Evolutionary conservation across 2,888 invertebrate species (phyloP), one percentile per base, ranked within the genome.

Genomic region (Habroteleia sp.): DNA sequence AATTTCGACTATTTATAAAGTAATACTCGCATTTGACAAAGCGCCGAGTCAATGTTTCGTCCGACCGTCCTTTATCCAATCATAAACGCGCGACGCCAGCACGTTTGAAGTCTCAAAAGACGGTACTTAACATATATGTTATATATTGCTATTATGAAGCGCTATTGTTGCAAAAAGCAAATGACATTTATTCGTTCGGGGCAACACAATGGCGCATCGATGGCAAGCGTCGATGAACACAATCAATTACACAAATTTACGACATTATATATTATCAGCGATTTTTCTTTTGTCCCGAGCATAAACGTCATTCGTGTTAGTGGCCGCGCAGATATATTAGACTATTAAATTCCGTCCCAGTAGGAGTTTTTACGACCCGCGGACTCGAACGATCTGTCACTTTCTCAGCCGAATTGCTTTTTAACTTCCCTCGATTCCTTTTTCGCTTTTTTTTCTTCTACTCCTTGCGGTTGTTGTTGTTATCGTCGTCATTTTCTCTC

Each of bases 1-100:
- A 72, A 44, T 58, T 46, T 63, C 20, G 72, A 65, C 63, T 72
- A 65, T 72, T 72, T 72, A 65, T 63, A 72, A 29, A 63, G 63
- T 37, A 37, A 65, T 56, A 42, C 41, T 8, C 33, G 20, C 29
- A 17, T 46, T 71, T 46, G 62, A 54, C 62, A 62, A 71, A 71
- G 54, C 35, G 3, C 42, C 63, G 39, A 60, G 37, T 39, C 42
- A 44, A 44, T 44, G 42, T 27, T 27, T 25, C 52, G 35, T 23
- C 8, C 52, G 35, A 13, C 8, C 13, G 17, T 7, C 2, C 35
- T 25, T 35, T 2, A 23, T 5, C 35, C 56, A 56, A 56, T 56
- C 42, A 29, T 56, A 35, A 58, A 58, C 58, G 20, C 44, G 11
- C 35, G 33, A 33, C 29, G n/a, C 33, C n/a, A 23, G 35, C 13